These are phyloP conservation scores for Drosophila rellima DNA, from an alignment of 2,888 invertebrate species.

Conservation along the genomic window DNA sequence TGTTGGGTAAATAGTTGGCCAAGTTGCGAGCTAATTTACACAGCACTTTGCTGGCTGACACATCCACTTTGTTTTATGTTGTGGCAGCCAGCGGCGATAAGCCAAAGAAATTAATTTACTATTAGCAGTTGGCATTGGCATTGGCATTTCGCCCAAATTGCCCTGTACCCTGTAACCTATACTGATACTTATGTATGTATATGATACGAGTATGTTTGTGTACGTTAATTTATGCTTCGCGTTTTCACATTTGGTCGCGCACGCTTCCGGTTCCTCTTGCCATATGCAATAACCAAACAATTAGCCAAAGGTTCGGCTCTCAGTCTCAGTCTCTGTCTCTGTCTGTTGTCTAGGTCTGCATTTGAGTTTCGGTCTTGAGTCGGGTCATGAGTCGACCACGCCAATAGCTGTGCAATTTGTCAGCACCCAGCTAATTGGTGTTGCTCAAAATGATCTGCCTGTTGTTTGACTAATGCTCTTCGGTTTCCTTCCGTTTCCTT, in stretches of 20 bases:
- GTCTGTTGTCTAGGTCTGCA: conserved; percentile 16
- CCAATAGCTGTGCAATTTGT: conserved; percentile 82
- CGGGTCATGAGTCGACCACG: conserved; percentile 25
- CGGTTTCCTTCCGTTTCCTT: conserved; percentile 66
- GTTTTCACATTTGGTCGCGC: conserved; percentile 80
- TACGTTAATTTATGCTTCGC: conserved; percentile 73
- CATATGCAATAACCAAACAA: conserved; percentile 45
- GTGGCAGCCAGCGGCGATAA: conserved; percentile 63
- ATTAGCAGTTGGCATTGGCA: conserved; percentile 67
- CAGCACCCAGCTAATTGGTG: conserved; percentile 80
- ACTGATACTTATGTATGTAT: conserved; percentile 3
- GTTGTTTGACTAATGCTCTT: conserved; percentile 76
- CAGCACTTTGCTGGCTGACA: conserved; percentile 77
- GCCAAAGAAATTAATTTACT: conserved; percentile 77
- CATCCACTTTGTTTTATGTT: conserved; percentile 51
- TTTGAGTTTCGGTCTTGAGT: conserved; percentile 10
- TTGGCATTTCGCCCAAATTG: conserved; percentile 69
- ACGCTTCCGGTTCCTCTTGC: conserved; percentile 70
- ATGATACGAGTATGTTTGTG: neutral
- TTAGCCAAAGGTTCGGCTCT: conserved; percentile 51
- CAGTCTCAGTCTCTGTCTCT: conserved; percentile 2
- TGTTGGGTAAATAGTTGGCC: conserved; percentile 59
- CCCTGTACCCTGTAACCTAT: conserved; percentile 47
- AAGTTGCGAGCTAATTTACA: conserved; percentile 73
- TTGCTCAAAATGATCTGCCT: conserved; percentile 65